phyloP scores from a whole-genome alignment of 2,113 vertebrate species.

The Larimichthys crocea region DNA sequence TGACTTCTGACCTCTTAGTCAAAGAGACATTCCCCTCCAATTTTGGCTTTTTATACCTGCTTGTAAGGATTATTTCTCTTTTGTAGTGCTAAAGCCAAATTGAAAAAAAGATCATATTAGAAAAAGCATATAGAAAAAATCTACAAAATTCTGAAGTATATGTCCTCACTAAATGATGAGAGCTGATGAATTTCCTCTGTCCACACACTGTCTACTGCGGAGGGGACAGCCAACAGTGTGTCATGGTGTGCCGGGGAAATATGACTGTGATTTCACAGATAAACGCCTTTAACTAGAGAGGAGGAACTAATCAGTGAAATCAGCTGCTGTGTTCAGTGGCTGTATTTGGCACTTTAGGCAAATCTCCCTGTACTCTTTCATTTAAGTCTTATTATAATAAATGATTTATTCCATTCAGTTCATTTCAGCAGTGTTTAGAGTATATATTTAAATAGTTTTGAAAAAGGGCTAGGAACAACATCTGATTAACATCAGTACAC shows the following conservation, averaged over 20 bases:
- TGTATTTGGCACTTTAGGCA: not conserved
- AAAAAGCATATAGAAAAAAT: not conserved
- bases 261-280: not conserved
- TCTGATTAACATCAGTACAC: conserved; percentile 1
- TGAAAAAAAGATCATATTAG: not conserved
- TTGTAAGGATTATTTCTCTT: conserved; percentile 23
- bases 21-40: conserved; percentile 17
- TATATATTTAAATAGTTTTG: not conserved
- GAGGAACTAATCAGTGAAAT: not conserved
- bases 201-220: not conserved
- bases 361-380: not conserved
- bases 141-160: conserved; percentile 3
- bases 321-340: not conserved
- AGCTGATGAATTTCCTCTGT: not conserved
- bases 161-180: not conserved
- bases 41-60: conserved; percentile 39
- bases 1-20: conserved; percentile 47
- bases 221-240: not conserved
- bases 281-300: not conserved
- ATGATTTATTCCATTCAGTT: too few species aligned
- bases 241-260: not conserved
- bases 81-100: conserved; percentile 56
- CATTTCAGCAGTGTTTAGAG: not conserved
- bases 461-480: not conserved
- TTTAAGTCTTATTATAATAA: not conserved